Conservation (phyloP, 2,113 vertebrate species). For the Puffinus mauretanicus region DNA sequence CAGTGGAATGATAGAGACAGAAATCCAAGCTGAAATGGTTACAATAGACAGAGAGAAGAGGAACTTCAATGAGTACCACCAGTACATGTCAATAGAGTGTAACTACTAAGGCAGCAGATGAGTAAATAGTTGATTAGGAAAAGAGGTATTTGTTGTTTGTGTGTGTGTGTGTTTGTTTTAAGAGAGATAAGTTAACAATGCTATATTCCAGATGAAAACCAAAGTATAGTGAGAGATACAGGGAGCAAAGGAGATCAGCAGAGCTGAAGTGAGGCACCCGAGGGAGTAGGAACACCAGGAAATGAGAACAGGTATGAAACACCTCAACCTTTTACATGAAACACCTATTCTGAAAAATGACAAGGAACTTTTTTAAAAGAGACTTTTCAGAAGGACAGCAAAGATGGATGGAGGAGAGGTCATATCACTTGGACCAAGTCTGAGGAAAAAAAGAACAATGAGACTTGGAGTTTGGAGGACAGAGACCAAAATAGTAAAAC, state of each 20-base stretch:
- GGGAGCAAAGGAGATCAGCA: neutral
- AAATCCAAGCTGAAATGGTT: neutral
- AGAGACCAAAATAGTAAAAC: neutral
- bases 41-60: neutral
- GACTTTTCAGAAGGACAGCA: neutral
- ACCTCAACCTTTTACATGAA: neutral
- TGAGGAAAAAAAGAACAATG: neutral
- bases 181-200: neutral
- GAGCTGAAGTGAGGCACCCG: neutral
- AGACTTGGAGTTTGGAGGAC: neutral
- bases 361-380: neutral
- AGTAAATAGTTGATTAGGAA: neutral
- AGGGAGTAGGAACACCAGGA: neutral
- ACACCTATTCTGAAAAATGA: neutral
- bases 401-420: neutral
- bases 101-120: neutral
- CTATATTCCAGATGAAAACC: neutral
- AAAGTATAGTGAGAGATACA: neutral
- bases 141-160: neutral
- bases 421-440: neutral
- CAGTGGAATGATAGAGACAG: neutral
- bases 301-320: neutral
- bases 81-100: fast-evolving
- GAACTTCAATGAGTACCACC: neutral
- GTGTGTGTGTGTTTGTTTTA: neutral